Conservation (phyloP, 2,113 vertebrate genomes). For the Oryzias curvinotus region DNA sequence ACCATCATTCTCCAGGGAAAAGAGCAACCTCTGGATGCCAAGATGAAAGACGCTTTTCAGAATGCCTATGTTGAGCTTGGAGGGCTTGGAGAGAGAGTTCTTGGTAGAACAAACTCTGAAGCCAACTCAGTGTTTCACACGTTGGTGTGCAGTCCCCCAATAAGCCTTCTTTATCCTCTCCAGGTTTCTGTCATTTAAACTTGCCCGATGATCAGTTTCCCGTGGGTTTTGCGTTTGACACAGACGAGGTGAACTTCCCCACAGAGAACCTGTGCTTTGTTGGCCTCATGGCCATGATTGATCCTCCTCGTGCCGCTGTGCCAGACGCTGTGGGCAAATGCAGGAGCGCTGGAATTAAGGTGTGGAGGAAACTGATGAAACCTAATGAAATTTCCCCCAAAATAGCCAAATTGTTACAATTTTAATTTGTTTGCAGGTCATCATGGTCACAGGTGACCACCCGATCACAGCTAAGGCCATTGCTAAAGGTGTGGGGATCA, state of each 20-base stretch:
- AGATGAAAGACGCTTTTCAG: conserved; percentile 87
- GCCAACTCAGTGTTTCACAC: no score
- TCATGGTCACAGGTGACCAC: conserved; percentile 94
- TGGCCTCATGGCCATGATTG: conserved; percentile 94
- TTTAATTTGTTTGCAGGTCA: conserved; percentile 73
- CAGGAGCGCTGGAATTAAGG: conserved; percentile 92
- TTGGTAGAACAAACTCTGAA: conserved; percentile 70
- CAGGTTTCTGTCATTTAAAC: conserved; percentile 87
- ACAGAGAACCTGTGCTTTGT: conserved; percentile 88
- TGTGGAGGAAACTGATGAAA: conserved; percentile 28
- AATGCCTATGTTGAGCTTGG: conserved; percentile 89
- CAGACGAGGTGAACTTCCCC: conserved; percentile 89
- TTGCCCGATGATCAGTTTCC: conserved; percentile 84
- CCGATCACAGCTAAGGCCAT: conserved; percentile 96
- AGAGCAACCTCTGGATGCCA: conserved; percentile 83
- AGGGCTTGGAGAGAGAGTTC: conserved; percentile 87
- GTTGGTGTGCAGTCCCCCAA: background rate
- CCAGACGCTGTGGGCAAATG: conserved; percentile 91
- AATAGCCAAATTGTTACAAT: background rate
- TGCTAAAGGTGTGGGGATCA: conserved; percentile 93
- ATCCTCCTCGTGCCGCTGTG: conserved; percentile 86
- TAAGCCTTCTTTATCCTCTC: background rate
- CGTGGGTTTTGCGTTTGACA: conserved; percentile 85
- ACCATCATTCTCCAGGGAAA: conserved; percentile 86
- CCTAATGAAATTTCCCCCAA: no score